Evolutionary conservation across 2,888 invertebrate genomes (phyloP), one percentile per base, ranked within the genome.

Genomic region (Caenorhabditis drosophilae): DNA sequence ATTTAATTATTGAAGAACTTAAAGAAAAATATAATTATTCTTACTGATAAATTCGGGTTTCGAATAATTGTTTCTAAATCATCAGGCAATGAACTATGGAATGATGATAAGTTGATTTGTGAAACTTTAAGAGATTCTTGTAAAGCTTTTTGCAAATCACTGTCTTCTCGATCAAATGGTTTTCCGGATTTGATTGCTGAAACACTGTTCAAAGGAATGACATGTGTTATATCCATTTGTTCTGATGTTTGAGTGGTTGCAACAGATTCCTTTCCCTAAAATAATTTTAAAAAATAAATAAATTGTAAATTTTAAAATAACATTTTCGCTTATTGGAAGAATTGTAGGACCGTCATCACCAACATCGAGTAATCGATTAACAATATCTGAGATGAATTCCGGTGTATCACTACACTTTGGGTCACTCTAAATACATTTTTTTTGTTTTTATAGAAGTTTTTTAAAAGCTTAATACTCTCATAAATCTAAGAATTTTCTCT

Each of bases 41-140:
- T 36, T n/a, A 48, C 48, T 2, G 63, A 48, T 11, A 54, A 15
- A 7, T 36, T 26, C 2, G 44, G 44, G 20, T 60, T 16, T 1
- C 60, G 48, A 16, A 54, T 42, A 35, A 45, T 44, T 3, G 27
- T 22, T 41, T 40, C 31, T 4, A 45, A 18, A 46, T 53, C 40
- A 12, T 22, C 34, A 2, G 44, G 44, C 12, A 45, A 16, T n/a
- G 48, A 48, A 16, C 11, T 1, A 6, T 20, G 18, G 35, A 12
- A 45, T 16, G n/a, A 4, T 45, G 44, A 45, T 23, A 23, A 15
- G 27, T 27, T 45, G 9, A 18, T n/a, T 15, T 35, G n/a, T 1
- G 48, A 31, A 1, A 35, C 22, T 6, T 3, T 12, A 2, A 48
- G 11, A n/a, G 48, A 48, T 23, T 34, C 48, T 35, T 48, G 34